Conservation (phyloP, 2,888 invertebrate genomes). For the Drosophila nigritarsus region DNA sequence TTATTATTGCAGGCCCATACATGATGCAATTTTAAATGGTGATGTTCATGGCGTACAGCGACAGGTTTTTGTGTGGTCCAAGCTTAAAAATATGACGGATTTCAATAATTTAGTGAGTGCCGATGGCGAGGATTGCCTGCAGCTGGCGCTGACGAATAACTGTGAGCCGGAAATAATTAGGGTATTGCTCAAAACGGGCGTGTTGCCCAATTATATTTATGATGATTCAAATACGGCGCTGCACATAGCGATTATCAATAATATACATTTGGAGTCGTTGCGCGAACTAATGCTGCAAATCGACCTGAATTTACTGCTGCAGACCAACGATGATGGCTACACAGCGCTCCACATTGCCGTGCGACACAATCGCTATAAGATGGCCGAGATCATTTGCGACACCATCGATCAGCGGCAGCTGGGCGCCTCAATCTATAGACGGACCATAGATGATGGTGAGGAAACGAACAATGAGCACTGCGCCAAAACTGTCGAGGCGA, state of each 20-base stretch:
- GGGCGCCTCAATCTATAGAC: slow-evolving; percentile 49
- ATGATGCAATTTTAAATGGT: slow-evolving; percentile 62
- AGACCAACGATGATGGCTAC: slow-evolving; percentile 81
- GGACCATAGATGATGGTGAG: slow-evolving; percentile 26
- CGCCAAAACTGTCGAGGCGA: slow-evolving; percentile 4
- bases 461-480: background rate
- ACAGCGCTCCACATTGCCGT: slow-evolving; percentile 81
- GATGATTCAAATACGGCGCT: slow-evolving; percentile 78
- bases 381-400: slow-evolving; percentile 78
- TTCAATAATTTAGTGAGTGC: slow-evolving; percentile 68
- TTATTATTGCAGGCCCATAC: slow-evolving; percentile 69
- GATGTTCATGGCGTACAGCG: slow-evolving; percentile 59
- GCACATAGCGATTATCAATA: slow-evolving; percentile 81
- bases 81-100: slow-evolving; percentile 41
- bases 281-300: slow-evolving; percentile 67
- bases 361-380: slow-evolving; percentile 73
- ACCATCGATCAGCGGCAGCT: slow-evolving; percentile 71
- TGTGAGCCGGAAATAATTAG: slow-evolving; percentile 65
- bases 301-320: slow-evolving; percentile 70
- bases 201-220: slow-evolving; percentile 70
- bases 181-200: slow-evolving; percentile 64
- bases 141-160: slow-evolving; percentile 76
- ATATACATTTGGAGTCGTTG: slow-evolving; percentile 66
- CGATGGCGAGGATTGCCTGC: slow-evolving; percentile 78
- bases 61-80: slow-evolving; percentile 69